Conservation (phyloP, 1,140 invertebrate species). For the Drosophila serrata region DNA sequence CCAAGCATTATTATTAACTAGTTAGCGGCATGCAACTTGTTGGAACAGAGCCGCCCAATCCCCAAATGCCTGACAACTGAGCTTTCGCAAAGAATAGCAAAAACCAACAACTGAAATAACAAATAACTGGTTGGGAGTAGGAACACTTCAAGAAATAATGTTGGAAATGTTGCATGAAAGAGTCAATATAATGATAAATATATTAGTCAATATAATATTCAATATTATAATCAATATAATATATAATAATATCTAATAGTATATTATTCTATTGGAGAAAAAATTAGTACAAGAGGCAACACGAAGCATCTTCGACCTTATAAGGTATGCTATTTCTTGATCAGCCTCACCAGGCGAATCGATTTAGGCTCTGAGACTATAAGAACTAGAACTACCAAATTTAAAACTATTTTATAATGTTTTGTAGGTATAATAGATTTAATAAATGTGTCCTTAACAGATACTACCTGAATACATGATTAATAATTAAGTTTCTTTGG, state of each 20-base stretch:
- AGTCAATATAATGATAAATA: neutral
- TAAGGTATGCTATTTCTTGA: neutral
- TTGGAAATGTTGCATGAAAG: neutral
- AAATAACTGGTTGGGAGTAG: conserved; percentile 33
- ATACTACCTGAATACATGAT: neutral
- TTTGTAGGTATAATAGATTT: neutral
- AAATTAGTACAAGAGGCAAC: neutral
- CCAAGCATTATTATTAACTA: conserved; percentile 74
- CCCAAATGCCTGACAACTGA: conserved; percentile 58
- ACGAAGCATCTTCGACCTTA: accelerated
- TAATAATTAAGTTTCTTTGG: neutral
- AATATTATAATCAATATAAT: too few relatives aligned
- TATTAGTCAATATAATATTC: too few relatives aligned
- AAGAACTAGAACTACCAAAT: neutral
- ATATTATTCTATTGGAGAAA: too few relatives aligned
- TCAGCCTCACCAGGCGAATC: too few relatives aligned
- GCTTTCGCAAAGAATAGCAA: conserved; percentile 51
- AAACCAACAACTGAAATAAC: conserved; percentile 21
- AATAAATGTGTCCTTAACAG: neutral
- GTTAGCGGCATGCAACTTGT: conserved; percentile 74
- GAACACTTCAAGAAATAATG: neutral
- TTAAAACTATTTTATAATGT: too few relatives aligned
- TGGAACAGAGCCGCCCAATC: conserved; percentile 40
- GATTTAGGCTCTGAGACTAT: neutral
- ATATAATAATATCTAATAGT: too few relatives aligned